phyloP scores from a whole-genome alignment of 2,888 invertebrate species.

The Epirrhoe alternata region DNA sequence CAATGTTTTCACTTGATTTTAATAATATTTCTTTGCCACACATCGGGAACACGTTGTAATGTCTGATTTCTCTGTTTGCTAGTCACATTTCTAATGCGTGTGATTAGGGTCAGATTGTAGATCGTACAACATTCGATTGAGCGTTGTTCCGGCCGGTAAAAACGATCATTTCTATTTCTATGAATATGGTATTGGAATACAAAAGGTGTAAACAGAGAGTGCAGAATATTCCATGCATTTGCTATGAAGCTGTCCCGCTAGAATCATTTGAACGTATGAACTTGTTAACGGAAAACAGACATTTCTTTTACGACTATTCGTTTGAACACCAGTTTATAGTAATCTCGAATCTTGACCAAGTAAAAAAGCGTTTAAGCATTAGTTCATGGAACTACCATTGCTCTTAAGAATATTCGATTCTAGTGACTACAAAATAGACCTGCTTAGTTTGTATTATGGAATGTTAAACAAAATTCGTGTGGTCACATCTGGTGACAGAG shows the following conservation, averaged over 20 bases:
- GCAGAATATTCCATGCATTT: slow-evolving; percentile 28
- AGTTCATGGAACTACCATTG: no score
- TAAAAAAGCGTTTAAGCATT: not conserved
- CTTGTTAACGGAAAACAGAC: not conserved
- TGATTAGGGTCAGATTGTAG: slow-evolving; percentile 62
- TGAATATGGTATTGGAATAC: slow-evolving; percentile 23
- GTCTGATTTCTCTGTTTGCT: slow-evolving; percentile 60
- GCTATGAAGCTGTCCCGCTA: slow-evolving; percentile 13
- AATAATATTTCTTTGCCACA: slow-evolving; percentile 54
- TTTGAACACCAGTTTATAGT: no score
- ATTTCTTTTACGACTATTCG: not conserved
- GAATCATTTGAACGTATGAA: not conserved
- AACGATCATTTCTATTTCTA: slow-evolving; percentile 34
- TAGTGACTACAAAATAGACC: no score
- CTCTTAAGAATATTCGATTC: no score
- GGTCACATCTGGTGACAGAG: no score
- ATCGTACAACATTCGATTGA: slow-evolving; percentile 47
- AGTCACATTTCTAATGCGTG: slow-evolving; percentile 64
- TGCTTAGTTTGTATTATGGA: no score
- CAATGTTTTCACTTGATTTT: slow-evolving; percentile 60
- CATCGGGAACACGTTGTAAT: slow-evolving; percentile 49
- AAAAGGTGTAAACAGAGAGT: slow-evolving; percentile 2
- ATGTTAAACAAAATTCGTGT: no score
- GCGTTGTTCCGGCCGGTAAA: slow-evolving; percentile 32
- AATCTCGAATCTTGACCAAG: no score